Evolutionary conservation across 2,797 vertebrate species (phyloP), one percentile per base, ranked within the genome.

Genomic region (Bradypodion ventrale): DNA sequence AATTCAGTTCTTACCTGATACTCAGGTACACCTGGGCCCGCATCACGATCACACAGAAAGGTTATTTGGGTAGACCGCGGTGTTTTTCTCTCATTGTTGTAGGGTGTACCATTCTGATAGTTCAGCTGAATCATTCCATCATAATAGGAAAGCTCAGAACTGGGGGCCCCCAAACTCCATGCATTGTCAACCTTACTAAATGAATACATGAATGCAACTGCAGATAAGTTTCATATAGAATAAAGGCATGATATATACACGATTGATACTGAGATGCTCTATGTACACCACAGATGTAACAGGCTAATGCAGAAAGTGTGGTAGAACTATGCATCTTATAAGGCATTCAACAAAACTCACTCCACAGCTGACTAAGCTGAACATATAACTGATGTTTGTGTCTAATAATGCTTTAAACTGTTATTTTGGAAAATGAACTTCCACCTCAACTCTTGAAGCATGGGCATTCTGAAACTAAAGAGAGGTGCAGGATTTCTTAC

Each of bases 51-150:
- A 83, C 98, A 99, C 3, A 99, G 96, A 85, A 99, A 99, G 79
- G 98, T 98, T 94, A 99, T 97, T 46, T 97, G 94, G 0, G 98
- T 97, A 68, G 98, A 95, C 49, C 98, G 95, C 0, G 74, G 95
- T 0, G 97, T 98, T 88, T 96, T 97, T 2, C 95, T 89, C 10
- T 93, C 75, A 69, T 98, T 87, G 75, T 98, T 98, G 90, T 99
- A 99, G 78, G 90, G 87, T 1, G 97, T 96, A 62, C 98, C 98
- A 0, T 97, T 96, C 49, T 7, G 94, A 92, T 99, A 99, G 60
- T 69, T 94, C 84, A 99, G 84, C 93, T 99, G 97, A 93, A 99
- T 97, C 92, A 99, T 96, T n/a, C 98, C 98, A 59, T 99, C 94
- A 0, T 99, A 99, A 91, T 99, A 99, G 0, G 97, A 97, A 83